phyloP scores from a whole-genome alignment of 2,888 invertebrate species.

The Lysandra bellargus region DNA sequence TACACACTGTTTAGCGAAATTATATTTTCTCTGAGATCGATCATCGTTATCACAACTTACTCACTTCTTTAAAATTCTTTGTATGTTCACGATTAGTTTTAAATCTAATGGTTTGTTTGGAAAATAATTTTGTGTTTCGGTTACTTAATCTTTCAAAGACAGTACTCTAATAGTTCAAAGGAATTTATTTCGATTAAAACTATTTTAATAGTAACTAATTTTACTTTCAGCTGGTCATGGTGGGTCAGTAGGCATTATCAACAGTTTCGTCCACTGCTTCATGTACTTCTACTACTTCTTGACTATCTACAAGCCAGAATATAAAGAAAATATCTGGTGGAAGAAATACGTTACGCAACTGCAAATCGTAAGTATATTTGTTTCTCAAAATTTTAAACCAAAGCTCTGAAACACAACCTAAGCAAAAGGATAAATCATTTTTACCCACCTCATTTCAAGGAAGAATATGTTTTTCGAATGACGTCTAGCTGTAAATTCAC shows the following conservation, averaged over 20 bases:
- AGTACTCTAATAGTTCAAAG: neutral
- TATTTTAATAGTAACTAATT: neutral
- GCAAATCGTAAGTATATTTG: conserved; percentile 81
- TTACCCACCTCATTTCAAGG: too few relatives aligned
- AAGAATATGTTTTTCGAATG: too few relatives aligned
- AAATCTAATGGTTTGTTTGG: too few relatives aligned
- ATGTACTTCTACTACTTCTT: conserved; percentile 91
- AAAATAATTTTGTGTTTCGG: too few relatives aligned
- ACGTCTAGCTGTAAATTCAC: too few relatives aligned
- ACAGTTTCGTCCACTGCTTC: conserved; percentile 85
- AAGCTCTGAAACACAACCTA: too few relatives aligned
- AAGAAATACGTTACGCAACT: conserved; percentile 90
- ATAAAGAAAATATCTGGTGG: conserved; percentile 87
- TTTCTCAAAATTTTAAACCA: neutral
- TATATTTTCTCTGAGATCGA: neutral
- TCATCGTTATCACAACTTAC: neutral
- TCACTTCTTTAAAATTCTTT: too few relatives aligned
- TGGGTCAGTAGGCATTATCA: conserved; percentile 82
- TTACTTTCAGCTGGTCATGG: conserved; percentile 81
- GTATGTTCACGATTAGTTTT: too few relatives aligned
- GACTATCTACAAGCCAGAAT: conserved; percentile 84
- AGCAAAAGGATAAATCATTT: too few relatives aligned
- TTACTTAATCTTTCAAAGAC: too few relatives aligned
- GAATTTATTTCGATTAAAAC: neutral
- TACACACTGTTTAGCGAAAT: neutral